Percentiles rank a stretch among this genome's conserved stretches.
These are phyloP conservation scores for Megalurothrips usitatus DNA, from an alignment of 2,888 invertebrate genomes.

Conservation along the genomic window DNA sequence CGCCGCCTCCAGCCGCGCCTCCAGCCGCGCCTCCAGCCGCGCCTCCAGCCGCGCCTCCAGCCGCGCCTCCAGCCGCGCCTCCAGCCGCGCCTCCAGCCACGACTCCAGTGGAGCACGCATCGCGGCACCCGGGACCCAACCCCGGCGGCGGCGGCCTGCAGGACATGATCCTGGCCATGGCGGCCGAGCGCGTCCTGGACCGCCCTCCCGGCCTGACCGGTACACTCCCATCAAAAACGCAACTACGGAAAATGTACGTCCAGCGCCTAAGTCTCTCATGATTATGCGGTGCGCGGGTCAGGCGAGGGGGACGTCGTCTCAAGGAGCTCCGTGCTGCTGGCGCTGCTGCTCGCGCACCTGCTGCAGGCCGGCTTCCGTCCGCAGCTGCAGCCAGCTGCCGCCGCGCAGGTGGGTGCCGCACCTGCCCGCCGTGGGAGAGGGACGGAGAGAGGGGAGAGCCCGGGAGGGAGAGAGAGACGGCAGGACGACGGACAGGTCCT, in stretches of 20 bases:
- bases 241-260: too few species aligned
- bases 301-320: neutral
- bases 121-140: neutral
- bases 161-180: constrained; percentile 3
- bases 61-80: too few species aligned
- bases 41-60: too few species aligned
- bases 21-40: too few species aligned
- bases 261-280: too few species aligned
- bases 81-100: too few species aligned
- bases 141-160: neutral
- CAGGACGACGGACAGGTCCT: too few species aligned
- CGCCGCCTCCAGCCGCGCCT: too few species aligned
- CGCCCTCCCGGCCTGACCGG: neutral
- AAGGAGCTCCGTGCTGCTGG: neutral
- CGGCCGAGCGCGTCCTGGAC: neutral
- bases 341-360: constrained; percentile 15
- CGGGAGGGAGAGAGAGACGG: too few species aligned
- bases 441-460: too few species aligned
- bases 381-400: neutral
- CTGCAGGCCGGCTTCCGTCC: neutral
- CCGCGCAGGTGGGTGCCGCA: neutral
- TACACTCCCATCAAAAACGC: neutral
- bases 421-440: neutral
- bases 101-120: too few species aligned
- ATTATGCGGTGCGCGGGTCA: too few species aligned